phyloP scores from a whole-genome alignment of 2,113 vertebrate species.

The Fukomys damarensis region DNA sequence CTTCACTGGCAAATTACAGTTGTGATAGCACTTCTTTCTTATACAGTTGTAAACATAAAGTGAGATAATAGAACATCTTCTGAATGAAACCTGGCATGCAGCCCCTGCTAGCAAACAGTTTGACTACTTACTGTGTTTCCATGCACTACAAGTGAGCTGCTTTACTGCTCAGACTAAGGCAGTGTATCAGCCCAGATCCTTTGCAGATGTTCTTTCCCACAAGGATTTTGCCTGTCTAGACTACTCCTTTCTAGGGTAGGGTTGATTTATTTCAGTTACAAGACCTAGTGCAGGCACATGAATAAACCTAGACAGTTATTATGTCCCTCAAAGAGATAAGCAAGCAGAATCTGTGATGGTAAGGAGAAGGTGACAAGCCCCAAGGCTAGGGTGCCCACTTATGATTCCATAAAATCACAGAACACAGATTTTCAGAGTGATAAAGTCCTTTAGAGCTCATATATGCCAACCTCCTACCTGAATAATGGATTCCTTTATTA shows the following conservation, averaged over 20 bases:
- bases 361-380: slow-evolving; percentile 36
- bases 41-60: background rate
- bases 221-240: background rate
- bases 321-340: slow-evolving; percentile 57
- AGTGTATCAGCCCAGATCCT: no score
- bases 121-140: background rate
- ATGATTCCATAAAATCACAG: slow-evolving; percentile 50
- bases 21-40: background rate
- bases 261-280: slow-evolving; percentile 70
- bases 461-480: background rate
- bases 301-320: slow-evolving; percentile 70
- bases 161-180: background rate
- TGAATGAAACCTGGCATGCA: background rate
- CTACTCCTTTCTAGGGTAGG: background rate
- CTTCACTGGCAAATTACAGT: background rate
- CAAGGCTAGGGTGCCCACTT: slow-evolving; percentile 23
- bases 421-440: slow-evolving; percentile 57
- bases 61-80: background rate
- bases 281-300: slow-evolving; percentile 42
- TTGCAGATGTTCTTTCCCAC: background rate
- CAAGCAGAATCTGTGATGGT: slow-evolving; percentile 22
- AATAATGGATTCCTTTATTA: slow-evolving; percentile 34
- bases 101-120: accelerated
- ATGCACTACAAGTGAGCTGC: accelerated
- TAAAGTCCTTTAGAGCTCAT: slow-evolving; percentile 39